Evolutionary conservation across 2,888 invertebrate genomes (phyloP).

Genomic region (Rhopalosiphum nymphaeae): DNA sequence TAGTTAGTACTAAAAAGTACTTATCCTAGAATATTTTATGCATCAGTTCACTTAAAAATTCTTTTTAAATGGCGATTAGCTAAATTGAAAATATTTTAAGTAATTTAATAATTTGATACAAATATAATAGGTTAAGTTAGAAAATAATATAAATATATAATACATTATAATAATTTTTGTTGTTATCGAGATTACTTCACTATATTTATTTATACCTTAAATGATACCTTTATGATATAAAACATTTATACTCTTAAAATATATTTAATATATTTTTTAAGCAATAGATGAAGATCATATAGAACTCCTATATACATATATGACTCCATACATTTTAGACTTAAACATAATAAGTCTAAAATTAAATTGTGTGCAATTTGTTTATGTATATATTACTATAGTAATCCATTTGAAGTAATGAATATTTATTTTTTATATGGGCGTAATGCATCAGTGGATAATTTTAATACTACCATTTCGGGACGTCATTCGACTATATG

Average conservation of each 20-base stretch:
- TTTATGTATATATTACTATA: background rate
- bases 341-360: background rate
- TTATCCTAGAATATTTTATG: background rate
- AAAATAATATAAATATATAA: too few species aligned
- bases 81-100: background rate
- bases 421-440: background rate
- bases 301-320: too few species aligned
- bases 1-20: background rate
- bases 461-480: background rate
- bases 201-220: background rate
- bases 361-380: background rate
- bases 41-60: background rate
- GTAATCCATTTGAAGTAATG: background rate
- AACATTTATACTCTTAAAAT: background rate
- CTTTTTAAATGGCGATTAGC: too few species aligned
- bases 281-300: too few species aligned
- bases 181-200: background rate
- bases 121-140: too few species aligned
- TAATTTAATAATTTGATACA: background rate
- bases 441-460: background rate
- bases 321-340: background rate
- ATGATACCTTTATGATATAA: background rate
- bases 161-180: background rate
- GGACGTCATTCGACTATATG: background rate
- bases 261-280: background rate